Base-by-base conservation (phyloP, 2,113 vertebrate species). In the Anhinga rufa region DNA sequence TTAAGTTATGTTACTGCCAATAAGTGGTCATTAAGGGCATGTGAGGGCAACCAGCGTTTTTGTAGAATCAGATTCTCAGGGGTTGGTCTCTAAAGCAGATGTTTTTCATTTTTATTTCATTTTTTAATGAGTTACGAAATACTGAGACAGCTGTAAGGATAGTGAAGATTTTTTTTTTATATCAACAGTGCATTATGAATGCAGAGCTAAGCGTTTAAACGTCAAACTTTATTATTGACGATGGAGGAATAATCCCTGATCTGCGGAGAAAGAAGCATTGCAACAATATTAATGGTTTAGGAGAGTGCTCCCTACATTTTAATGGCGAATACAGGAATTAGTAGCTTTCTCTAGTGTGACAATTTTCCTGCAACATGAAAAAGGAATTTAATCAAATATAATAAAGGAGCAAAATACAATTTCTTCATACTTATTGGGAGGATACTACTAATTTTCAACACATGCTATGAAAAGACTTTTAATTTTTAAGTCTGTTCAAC, bases 1-100 rank as follows among this genome's bases (percentile, higher is more conserved):
- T 83, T 91, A 95, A 95, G 70, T 95, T 96, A 93, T 91, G 94
- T 93, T 85, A 66, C 83, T 97, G 96, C 91, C 94, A 97, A 94
- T 95, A 95, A 94, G 54, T 91, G 82, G 94, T 88, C 94, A 95
- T 94, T 95, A 96, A 89, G 91, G 95, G 89, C 91, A 91, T 3
- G 70, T 54, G 84, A 95, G 88, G 92, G 92, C 94, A 96, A 85
- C 58, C 78, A 57, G 32, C 4, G 0, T 42, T 90, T 80, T 54
- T 95, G 75, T 71, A 85, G 58, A 92, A 75, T 78, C 87, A 82
- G 42, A 32, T 95, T 89, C 81, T 74, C 88, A 92, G 60, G 31
- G 46, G 49, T 26, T 93, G 64, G 55, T 89, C 64, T 88, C 55
- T 75, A 64, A 92, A 92, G 60, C 60, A 88, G 87, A 87, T 88